Conservation (phyloP, 2,113 vertebrate species). For the Sialia sialis region DNA sequence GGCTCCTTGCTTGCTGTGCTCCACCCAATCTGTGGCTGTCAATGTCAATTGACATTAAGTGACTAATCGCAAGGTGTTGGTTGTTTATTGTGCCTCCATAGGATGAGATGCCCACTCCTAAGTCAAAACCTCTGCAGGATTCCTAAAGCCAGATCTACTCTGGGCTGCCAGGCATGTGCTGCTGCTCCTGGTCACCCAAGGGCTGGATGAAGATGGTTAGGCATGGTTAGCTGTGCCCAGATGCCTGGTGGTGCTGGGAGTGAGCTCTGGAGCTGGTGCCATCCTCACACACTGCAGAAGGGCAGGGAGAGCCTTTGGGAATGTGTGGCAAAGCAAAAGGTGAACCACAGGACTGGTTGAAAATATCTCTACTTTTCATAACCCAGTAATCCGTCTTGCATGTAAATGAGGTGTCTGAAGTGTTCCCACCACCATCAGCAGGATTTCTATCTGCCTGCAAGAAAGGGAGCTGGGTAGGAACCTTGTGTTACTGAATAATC, state of each 20-base stretch:
- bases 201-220: background rate
- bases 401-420: conserved; percentile 13
- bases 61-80: background rate
- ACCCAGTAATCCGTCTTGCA: background rate
- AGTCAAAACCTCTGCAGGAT: background rate
- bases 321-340: background rate
- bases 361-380: conserved; percentile 10
- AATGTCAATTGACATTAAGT: background rate
- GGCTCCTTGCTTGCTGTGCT: background rate
- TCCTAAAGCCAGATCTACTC: background rate
- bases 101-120: background rate
- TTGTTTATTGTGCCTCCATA: background rate
- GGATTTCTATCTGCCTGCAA: conserved; percentile 51
- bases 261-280: background rate
- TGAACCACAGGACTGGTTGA: background rate
- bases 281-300: background rate
- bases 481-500: background rate
- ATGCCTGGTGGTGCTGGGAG: background rate
- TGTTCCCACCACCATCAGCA: conserved; percentile 47
- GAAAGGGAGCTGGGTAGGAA: background rate
- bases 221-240: background rate
- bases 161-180: fast-evolving
- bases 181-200: background rate
- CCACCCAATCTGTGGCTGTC: background rate
- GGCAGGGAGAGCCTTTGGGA: fast-evolving